Conservation (phyloP, 2,113 vertebrate genomes). For the Galeopterus variegatus region DNA sequence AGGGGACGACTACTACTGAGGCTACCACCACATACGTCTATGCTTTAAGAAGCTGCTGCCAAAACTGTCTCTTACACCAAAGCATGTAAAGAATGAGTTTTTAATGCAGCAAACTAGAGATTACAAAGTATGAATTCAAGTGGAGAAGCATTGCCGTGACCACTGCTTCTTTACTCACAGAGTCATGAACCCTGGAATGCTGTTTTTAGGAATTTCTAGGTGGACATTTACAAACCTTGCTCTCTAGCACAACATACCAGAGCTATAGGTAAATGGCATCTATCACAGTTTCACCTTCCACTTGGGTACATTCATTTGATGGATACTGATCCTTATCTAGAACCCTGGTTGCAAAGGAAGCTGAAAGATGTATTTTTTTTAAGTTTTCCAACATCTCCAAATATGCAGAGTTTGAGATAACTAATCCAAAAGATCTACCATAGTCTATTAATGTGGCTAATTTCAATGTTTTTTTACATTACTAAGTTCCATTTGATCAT, state of each 20-base stretch:
- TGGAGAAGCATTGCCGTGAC: not conserved
- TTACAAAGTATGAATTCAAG: not conserved
- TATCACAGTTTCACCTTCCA: not conserved
- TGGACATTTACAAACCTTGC: not conserved
- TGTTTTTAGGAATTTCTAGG: not conserved
- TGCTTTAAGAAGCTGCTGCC: not conserved
- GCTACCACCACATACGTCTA: not conserved
- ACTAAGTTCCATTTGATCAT: slow-evolving; percentile 20
- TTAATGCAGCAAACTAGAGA: not conserved
- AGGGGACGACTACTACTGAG: not conserved
- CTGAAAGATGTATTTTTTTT: not conserved
- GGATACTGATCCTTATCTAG: too few species aligned
- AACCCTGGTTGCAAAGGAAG: not conserved
- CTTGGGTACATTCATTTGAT: not conserved
- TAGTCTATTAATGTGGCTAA: not conserved
- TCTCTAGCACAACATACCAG: not conserved
- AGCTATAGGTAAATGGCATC: not conserved
- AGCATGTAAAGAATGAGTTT: not conserved
- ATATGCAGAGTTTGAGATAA: not conserved
- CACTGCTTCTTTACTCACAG: not conserved
- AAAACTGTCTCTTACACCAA: not conserved
- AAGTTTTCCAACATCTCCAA: not conserved
- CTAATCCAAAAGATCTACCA: not conserved
- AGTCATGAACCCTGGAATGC: not conserved
- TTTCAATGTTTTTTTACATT: slow-evolving; percentile 1